Conservation (phyloP, 2,113 vertebrate species). For the Hydrolagus affinis region DNA sequence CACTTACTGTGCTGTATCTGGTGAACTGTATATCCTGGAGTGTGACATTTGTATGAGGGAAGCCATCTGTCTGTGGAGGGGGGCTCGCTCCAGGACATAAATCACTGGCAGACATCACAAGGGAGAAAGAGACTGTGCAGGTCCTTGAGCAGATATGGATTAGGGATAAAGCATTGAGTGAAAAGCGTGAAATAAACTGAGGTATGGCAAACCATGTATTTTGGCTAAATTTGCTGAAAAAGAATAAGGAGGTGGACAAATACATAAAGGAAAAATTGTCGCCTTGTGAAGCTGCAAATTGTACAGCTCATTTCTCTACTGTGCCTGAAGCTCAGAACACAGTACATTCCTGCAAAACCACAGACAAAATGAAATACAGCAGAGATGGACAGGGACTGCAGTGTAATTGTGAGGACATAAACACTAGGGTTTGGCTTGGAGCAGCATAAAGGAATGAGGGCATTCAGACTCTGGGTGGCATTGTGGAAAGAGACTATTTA, state of each 20-base stretch:
- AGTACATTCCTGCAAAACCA: neutral
- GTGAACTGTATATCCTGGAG: neutral
- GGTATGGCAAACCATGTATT: neutral
- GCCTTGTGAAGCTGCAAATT: neutral
- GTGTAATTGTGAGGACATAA: neutral
- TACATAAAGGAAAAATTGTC: neutral
- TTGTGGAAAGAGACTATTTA: neutral
- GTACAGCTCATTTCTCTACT: neutral
- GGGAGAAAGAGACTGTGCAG: neutral
- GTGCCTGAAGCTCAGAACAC: neutral
- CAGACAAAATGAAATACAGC: neutral
- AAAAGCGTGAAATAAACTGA: neutral
- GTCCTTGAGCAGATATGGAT: neutral
- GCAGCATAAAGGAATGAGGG: neutral
- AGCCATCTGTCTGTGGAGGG: neutral
- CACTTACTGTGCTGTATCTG: neutral
- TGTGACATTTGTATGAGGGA: neutral
- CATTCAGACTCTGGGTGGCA: neutral
- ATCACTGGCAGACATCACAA: neutral
- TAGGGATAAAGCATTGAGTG: neutral
- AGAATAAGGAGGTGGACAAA: neutral
- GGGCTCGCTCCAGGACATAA: neutral
- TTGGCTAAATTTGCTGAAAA: slow-evolving; percentile 1
- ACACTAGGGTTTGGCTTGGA: neutral
- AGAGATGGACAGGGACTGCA: neutral